Evolutionary conservation across 2,797 vertebrate genomes (phyloP), one percentile per base, ranked within the genome.

Genomic region (Onychomys torridus): DNA sequence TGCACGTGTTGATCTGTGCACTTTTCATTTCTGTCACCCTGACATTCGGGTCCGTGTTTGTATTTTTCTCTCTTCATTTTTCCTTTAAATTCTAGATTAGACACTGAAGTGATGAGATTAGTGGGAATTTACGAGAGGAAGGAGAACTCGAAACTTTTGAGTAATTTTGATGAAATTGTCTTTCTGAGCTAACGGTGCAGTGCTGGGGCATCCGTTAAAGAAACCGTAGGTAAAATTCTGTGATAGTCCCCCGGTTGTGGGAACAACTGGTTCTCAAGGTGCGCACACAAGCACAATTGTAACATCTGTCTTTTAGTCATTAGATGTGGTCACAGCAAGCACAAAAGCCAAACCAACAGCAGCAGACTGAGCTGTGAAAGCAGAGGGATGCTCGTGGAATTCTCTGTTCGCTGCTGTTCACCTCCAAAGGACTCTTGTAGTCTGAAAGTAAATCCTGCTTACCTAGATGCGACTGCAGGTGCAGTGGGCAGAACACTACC

Each of bases 31-130:
- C 17, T 83, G 59, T 79, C 63, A 59, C 69, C 6, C 0, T 61
- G 43, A 32, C 76, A 61, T 21, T 96, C 23, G 52, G 37, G 37
- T 55, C 84, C 25, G 40, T 46, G 89, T 88, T 78, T 34, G 21
- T 78, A 81, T 93, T 90, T 90, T 84, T 0, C n/a, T n/a, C 1
- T 73, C 16, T 89, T 93, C 6, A 14, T 61, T 73, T 96, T 84
- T 79, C 32, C 61, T 82, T 97, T 71, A 79, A 79, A 59, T 91
- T 87, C 25, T 52, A 93, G 91, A 61, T 77, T 57, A 49, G 23
- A 29, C 79, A 14, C 40, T 92, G 23, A 82, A 86, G 49, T 89
- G 69, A 3, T 61, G 11, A 43, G 13, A 17, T 63, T 79, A 52
- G 73, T 85, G 12, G 25, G 32, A 89, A 55, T 10, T 91, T 19